Evolutionary conservation across 2,888 invertebrate species (phyloP), one percentile per base, ranked within the genome.

Genomic region (Drosophila recens): DNA sequence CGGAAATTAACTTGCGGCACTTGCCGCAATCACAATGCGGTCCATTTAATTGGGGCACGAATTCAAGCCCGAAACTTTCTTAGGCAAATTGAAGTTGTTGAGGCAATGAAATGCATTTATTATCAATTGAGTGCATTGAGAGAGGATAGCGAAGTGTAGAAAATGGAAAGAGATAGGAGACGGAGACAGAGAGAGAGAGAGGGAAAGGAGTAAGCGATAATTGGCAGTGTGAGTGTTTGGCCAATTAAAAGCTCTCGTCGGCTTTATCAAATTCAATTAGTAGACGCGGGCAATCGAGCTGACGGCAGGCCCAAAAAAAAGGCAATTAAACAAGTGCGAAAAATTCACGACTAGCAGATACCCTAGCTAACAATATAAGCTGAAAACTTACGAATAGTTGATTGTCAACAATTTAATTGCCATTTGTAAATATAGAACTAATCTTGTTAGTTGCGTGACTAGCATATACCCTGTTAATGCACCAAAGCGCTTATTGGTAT

Each of bases 251-350:
- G 79, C 81, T 71, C 53, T 72, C 75, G 67, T 59, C 77, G 67
- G 56, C 62, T 74, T 82, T 82, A 82, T 82, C 87, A 82, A 86
- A 86, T 82, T 82, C 82, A 86, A 82, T 82, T 86, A 82, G 83
- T 63, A 57, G 56, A 57, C 62, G 58, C 67, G 34, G 53, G 54
- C 71, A 71, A 72, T 59, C 51, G 59, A 20, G 20, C 45, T 52
- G 53, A 49, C 45, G 40, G 58, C 54, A 43, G 48, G 20, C 34
- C 51, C 42, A 38, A 38, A 43, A 57, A 51, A 34, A 1, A 34
- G 36, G 23, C 52, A 62, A 64, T 34, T 30, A 58, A 27, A 57
- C 46, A 45, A 3, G 48, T 17, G 9, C 0, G 4, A 27, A 42
- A 17, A 33, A 8, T 27, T 27, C 45, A 1, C 36, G 58, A 49